Evolutionary conservation across 2,113 vertebrate genomes (phyloP), one percentile per base, ranked within the genome.

Genomic region (Pollachius pollachius): DNA sequence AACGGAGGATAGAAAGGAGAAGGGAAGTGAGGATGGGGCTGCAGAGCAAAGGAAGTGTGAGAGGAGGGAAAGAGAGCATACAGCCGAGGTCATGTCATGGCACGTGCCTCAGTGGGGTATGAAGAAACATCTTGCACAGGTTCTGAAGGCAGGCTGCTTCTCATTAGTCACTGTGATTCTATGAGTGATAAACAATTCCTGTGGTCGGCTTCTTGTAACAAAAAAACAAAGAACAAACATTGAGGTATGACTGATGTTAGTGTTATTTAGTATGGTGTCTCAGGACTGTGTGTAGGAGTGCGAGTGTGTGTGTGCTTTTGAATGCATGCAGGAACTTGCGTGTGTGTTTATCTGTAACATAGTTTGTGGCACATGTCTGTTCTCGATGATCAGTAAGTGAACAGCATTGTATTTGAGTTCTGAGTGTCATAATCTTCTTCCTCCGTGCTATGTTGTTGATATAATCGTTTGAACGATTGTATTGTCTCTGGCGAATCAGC

Each of bases 151-250:
- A 70, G 81, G 77, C 92, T 95, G 94, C 84, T 93, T 94, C 91
- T 92, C 91, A 94, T 95, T 94, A 95, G 87, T 83, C 85, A 85
- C 89, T 87, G 81, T 90, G 91, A 94, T 92, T 88, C 85, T 81
- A 13, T 13, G 82, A 73, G 85, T 88, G 91, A 94, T 94, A 94
- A 94, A 92, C 92, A 93, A 94, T 94, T 95, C 92, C 91, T 94
- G 93, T 93, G 94, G 93, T 94, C 91, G 93, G 65, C 84, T 87
- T 64, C 64, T 78, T 72, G 15, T 15, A 62, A 52, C 64, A 75
- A 82, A 81, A 76, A 85, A 80, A 81, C 78, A 79, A 61, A 81
- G 82, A 79, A 79, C 77, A 81, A 18, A 48, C 41, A 48, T 7
- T 48, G 41, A 48, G 41, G 41, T 48, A 11, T 56, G n/a, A 60